Percentiles rank a stretch among this genome's conserved stretches.
These are phyloP conservation scores for Bostrychus sinensis DNA, from an alignment of 2,113 vertebrate species.

Conservation along the genomic window DNA sequence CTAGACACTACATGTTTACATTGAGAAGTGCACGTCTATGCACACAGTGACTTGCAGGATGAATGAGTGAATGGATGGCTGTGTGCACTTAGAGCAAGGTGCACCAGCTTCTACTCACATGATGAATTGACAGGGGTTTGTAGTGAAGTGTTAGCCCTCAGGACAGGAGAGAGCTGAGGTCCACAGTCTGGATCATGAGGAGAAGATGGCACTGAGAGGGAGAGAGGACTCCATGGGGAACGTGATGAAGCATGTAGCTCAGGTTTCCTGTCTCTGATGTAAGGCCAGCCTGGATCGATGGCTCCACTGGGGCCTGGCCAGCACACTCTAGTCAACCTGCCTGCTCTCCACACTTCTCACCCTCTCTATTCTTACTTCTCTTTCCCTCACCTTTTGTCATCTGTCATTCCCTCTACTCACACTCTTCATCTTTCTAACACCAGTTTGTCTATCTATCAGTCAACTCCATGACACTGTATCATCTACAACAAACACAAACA, in stretches of 20 bases:
- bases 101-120: conserved; percentile 50
- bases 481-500: neutral
- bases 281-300: conserved; percentile 78
- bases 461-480: conserved; percentile 25
- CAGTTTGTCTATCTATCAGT: neutral
- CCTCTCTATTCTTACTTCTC: conserved; percentile 53
- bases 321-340: conserved; percentile 72
- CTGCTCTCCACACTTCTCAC: conserved; percentile 55
- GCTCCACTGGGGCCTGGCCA: conserved; percentile 73
- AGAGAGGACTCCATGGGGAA: conserved; percentile 69
- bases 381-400: conserved; percentile 46
- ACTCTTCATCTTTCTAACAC: conserved; percentile 19
- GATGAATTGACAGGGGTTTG: conserved; percentile 70
- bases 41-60: conserved; percentile 49
- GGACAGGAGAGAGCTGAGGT: conserved; percentile 17
- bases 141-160: conserved; percentile 44
- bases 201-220: conserved; percentile 33
- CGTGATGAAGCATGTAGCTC: conserved; percentile 77
- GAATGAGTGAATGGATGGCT: conserved; percentile 74
- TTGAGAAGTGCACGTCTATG: conserved; percentile 40
- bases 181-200: conserved; percentile 10
- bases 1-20: conserved; percentile 50
- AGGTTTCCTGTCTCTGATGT: conserved; percentile 80
- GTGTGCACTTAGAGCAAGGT: conserved; percentile 70
- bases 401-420: conserved; percentile 37